Evolutionary conservation across 2,888 invertebrate genomes (phyloP).

Genomic region (Hofmannophila pseudospretella): DNA sequence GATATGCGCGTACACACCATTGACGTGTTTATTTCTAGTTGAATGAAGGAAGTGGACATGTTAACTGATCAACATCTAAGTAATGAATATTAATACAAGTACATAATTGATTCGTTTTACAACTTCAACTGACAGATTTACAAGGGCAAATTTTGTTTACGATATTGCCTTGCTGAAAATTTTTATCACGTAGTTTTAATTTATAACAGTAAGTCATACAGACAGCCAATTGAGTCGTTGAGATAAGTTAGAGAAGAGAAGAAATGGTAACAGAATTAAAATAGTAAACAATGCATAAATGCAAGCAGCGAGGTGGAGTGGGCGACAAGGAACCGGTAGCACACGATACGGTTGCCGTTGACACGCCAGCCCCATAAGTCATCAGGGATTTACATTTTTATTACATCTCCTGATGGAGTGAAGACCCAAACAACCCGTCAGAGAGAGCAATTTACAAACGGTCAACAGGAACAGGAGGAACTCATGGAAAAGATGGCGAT

Average conservation of each 20-base stretch:
- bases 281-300: conserved; percentile 12
- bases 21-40: conserved; percentile 13
- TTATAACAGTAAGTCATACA: too few relatives aligned
- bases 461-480: too few relatives aligned
- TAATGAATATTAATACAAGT: conserved; percentile 1
- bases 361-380: conserved; percentile 29
- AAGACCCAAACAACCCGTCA: too few relatives aligned
- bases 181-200: too few relatives aligned
- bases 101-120: conserved; percentile 7
- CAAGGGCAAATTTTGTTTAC: background rate
- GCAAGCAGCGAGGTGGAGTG: conserved; percentile 21
- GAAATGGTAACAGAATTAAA: conserved; percentile 1
- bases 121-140: background rate
- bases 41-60: conserved; percentile 13
- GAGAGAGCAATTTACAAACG: too few relatives aligned
- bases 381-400: conserved; percentile 53
- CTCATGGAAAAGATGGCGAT: too few relatives aligned
- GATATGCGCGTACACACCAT: conserved; percentile 23
- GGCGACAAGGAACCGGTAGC: conserved; percentile 50
- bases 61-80: conserved; percentile 1
- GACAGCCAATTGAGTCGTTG: too few relatives aligned
- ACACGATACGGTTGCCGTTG: conserved; percentile 23
- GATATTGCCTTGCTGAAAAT: too few relatives aligned
- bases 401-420: conserved; percentile 42
- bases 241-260: too few relatives aligned